Percentiles rank a stretch among this genome's conserved stretches.
Conservation (phyloP, 2,888 invertebrate species). For the Anaspis maculata region DNA sequence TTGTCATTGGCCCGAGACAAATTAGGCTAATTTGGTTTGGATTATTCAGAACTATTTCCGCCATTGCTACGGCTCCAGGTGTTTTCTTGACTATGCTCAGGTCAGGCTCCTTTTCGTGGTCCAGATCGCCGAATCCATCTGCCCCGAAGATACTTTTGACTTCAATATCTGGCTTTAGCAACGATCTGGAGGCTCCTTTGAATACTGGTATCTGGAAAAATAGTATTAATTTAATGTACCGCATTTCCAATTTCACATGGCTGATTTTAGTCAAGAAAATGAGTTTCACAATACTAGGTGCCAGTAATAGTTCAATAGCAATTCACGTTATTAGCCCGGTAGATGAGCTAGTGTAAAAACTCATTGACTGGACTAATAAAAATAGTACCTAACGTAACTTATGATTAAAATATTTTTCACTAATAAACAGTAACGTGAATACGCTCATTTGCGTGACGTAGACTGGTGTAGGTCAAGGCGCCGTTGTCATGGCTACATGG, state of each 20-base stretch:
- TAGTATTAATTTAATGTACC: neutral
- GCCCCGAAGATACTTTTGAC: conserved; percentile 49
- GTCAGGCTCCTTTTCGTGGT: conserved; percentile 37
- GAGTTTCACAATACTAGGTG: too few species aligned
- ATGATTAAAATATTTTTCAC: too few species aligned
- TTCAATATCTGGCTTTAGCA: conserved; percentile 40
- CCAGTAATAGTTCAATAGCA: too few species aligned
- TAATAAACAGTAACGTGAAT: too few species aligned
- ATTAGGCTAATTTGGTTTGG: conserved; percentile 53
- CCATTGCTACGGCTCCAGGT: conserved; percentile 52
- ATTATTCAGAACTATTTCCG: conserved; percentile 48
- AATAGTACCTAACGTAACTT: too few species aligned
- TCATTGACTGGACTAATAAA: too few species aligned
- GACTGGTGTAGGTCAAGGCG: too few species aligned
- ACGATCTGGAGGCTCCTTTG: conserved; percentile 50
- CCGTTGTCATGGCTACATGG: too few species aligned
- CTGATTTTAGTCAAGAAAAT: too few species aligned
- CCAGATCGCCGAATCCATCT: conserved; percentile 65
- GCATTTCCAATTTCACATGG: neutral
- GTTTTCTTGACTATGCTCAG: conserved; percentile 19
- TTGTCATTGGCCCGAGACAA: conserved; percentile 68
- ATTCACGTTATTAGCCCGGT: too few species aligned
- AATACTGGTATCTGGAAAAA: conserved; percentile 58
- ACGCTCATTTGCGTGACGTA: too few species aligned
- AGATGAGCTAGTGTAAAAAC: too few species aligned